Evolutionary conservation across 2,113 vertebrate species (phyloP).

Genomic region (Urocolius indicus): DNA sequence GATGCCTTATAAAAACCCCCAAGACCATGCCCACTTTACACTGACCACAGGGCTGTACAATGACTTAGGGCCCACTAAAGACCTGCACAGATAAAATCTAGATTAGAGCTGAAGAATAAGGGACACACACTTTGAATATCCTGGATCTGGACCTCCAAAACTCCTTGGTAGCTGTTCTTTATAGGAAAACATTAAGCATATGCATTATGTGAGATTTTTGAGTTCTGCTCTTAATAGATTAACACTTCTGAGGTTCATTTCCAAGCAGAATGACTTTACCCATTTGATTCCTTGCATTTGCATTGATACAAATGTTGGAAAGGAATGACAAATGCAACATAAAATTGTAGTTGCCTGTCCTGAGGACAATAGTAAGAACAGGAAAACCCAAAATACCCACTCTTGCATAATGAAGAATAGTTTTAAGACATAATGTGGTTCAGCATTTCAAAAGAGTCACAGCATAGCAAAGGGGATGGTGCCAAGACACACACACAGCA

Average conservation of each 20-base stretch:
- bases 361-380: not conserved
- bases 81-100: not conserved
- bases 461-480: not conserved
- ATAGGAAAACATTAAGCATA: not conserved
- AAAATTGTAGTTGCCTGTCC: not conserved
- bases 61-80: not conserved
- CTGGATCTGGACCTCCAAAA: not conserved
- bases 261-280: not conserved
- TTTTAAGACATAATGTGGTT: not conserved
- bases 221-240: not conserved
- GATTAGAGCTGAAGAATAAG: not conserved
- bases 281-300: not conserved
- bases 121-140: not conserved
- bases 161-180: not conserved
- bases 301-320: not conserved
- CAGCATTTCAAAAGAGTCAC: not conserved
- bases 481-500: not conserved
- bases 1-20: not conserved
- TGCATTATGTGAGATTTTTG: not conserved
- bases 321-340: not conserved
- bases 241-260: not conserved
- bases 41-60: not conserved
- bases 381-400: not conserved
- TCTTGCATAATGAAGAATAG: not conserved
- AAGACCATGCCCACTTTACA: accelerated